Conservation (phyloP, 2,113 vertebrate genomes). For the Synodontis membranacea region DNA sequence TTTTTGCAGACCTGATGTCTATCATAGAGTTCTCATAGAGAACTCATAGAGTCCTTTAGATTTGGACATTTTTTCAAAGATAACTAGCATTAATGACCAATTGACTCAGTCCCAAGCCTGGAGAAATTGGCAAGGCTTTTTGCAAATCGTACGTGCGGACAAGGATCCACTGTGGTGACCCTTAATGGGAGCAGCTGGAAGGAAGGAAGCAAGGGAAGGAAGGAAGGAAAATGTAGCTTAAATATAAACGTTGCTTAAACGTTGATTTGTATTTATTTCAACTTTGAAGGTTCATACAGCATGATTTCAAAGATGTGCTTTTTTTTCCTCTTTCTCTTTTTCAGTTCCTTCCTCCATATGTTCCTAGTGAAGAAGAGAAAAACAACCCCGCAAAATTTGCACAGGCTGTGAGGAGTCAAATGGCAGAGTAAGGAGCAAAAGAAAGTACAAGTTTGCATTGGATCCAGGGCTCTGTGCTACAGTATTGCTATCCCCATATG, state of each 20-base stretch:
- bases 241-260: neutral
- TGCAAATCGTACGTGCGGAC: too few species aligned
- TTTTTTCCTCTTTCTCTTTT: constrained; percentile 36
- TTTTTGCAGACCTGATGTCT: neutral
- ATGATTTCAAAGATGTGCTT: neutral
- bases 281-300: neutral
- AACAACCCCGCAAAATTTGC: constrained; percentile 81
- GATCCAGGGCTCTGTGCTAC: neutral
- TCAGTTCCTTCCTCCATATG: constrained; percentile 88
- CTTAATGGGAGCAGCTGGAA: too few species aligned
- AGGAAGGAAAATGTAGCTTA: neutral
- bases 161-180: too few species aligned
- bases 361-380: constrained; percentile 87
- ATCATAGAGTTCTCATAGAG: too few species aligned
- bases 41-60: neutral
- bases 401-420: constrained; percentile 78
- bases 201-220: too few species aligned
- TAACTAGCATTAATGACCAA: neutral
- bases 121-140: too few species aligned
- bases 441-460: neutral
- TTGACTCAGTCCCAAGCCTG: too few species aligned
- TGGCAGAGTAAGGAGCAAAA: constrained; percentile 81
- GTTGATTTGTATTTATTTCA: neutral
- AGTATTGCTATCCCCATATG: neutral
- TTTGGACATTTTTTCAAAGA: neutral